Conservation (phyloP, 2,113 vertebrate species). For the Acanthisitta chloris region DNA sequence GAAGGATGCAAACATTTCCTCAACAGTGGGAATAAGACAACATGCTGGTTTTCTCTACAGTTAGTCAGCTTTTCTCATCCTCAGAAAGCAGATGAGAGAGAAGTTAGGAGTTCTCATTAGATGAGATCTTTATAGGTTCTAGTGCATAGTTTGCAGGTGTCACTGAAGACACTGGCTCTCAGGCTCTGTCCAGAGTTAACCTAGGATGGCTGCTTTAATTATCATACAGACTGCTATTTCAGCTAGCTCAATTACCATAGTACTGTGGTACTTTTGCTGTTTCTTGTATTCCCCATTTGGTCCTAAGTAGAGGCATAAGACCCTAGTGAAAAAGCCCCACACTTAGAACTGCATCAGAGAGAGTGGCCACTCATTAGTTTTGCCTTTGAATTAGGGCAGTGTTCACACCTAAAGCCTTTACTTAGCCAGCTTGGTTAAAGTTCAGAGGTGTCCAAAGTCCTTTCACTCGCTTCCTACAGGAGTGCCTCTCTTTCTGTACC, state of each 20-base stretch:
- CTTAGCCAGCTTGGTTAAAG: neutral
- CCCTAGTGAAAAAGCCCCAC: neutral
- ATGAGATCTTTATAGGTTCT: neutral
- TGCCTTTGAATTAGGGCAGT: neutral
- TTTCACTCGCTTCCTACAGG: neutral
- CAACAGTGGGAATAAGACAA: neutral
- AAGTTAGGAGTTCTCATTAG: neutral
- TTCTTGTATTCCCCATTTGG: neutral
- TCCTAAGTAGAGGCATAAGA: neutral
- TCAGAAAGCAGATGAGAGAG: neutral
- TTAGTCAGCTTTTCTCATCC: neutral
- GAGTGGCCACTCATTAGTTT: neutral
- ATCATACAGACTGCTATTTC: neutral
- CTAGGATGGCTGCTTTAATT: neutral
- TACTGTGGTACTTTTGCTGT: neutral
- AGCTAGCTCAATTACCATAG: neutral
- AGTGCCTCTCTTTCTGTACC: neutral
- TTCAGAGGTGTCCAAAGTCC: neutral
- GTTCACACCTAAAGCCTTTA: neutral
- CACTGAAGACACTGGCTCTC: neutral
- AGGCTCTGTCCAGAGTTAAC: neutral
- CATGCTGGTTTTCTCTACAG: neutral
- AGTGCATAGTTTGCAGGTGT: neutral
- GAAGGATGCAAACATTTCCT: neutral
- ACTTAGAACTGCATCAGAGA: neutral